phyloP scores from a whole-genome alignment of 2,797 vertebrate species.

The Cyclopterus lumpus region DNA sequence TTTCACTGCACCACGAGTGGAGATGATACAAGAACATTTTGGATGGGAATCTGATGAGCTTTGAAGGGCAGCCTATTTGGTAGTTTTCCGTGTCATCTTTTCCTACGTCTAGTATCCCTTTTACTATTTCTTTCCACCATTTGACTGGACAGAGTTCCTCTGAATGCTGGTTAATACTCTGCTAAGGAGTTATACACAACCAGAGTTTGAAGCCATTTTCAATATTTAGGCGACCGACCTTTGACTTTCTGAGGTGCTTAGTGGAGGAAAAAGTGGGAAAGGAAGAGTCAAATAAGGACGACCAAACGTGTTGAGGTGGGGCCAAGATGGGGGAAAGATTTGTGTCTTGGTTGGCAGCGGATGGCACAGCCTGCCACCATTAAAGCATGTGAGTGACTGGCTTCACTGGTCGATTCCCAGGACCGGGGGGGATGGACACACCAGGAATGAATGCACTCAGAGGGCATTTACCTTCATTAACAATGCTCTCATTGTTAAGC shows the following conservation, averaged over 20 bases:
- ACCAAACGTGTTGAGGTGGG: background rate
- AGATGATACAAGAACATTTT: no score
- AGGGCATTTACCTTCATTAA: constrained; percentile 48
- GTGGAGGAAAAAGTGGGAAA: background rate
- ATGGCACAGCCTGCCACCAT: constrained; percentile 74
- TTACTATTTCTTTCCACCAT: background rate
- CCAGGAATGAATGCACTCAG: constrained; percentile 41
- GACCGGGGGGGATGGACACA: constrained; percentile 28
- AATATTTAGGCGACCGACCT: no score
- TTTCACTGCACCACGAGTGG: no score
- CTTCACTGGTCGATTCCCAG: constrained; percentile 56
- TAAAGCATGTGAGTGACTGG: constrained; percentile 63
- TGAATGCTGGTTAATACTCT: no score
- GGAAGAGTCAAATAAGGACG: constrained; percentile 14
- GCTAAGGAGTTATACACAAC: no score
- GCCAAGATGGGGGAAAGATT: constrained; percentile 44
- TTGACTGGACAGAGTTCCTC: no score
- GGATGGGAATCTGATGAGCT: no score
- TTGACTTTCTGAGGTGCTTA: no score
- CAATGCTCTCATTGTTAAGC: constrained; percentile 27
- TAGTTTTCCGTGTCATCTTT: no score
- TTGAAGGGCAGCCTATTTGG: no score
- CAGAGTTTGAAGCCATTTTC: no score
- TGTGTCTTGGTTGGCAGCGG: constrained; percentile 65
- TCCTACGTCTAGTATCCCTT: no score